These are phyloP conservation scores for Pycnonotus jocosus DNA, from an alignment of 2,113 vertebrate genomes.

Conservation along the genomic window DNA sequence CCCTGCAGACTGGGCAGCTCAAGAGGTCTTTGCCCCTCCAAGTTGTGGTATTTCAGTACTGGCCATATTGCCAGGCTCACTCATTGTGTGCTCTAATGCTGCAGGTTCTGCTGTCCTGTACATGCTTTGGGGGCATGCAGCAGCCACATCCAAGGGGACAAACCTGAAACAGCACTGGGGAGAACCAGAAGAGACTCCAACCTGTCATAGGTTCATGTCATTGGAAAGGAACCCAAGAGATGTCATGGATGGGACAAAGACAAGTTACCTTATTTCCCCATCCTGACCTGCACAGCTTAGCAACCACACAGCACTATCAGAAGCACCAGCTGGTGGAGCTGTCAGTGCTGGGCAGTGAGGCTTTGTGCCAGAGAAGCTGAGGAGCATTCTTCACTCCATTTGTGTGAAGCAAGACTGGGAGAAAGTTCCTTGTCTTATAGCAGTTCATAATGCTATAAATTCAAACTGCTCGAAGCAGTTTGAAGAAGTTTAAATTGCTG, in stretches of 20 bases:
- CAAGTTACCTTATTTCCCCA: neutral
- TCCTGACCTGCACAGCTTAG: neutral
- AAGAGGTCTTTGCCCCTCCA: neutral
- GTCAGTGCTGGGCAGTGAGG: neutral
- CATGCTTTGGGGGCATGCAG: neutral
- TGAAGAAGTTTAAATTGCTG: neutral
- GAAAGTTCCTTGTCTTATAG: neutral
- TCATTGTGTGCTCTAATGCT: rapidly evolving
- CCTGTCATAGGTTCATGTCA: neutral
- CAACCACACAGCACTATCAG: rapidly evolving
- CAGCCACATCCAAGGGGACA: neutral
- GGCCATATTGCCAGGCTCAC: neutral
- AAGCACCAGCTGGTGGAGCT: neutral
- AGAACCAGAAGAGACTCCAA: neutral
- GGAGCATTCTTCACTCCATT: neutral
- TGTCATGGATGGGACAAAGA: neutral
- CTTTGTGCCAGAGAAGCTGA: neutral
- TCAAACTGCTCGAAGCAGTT: no score
- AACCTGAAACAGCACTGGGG: neutral
- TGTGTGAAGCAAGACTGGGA: neutral
- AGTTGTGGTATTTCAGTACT: neutral
- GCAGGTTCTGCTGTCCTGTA: neutral
- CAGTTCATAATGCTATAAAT: neutral
- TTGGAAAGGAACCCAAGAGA: neutral
- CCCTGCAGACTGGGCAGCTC: neutral